Base-by-base conservation (phyloP, 2,797 vertebrate species). In the Mormyrops attenuatus region DNA sequence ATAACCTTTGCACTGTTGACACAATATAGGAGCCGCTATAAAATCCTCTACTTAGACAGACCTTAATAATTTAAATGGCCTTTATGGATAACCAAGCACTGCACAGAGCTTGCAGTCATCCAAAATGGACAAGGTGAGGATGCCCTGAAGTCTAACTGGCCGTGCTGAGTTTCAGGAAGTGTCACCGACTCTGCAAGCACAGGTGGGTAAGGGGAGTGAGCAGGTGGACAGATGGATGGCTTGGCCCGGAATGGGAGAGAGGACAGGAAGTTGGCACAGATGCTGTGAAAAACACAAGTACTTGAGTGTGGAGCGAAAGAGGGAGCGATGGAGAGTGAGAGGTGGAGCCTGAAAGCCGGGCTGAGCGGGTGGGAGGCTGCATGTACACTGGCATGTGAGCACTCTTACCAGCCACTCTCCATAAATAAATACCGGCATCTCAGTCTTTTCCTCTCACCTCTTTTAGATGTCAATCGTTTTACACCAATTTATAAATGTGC, bases 191-290 rank as follows among this genome's bases (percentile, higher is more conserved):
- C 89, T 86, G 88, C n/a, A 50, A 0, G 2, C 1, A 87, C 92
- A 94, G 93, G 94, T 94, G 93, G 91, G 93, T 57, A 38, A 49
- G n/a, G 49, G 44, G 22, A 88, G 2, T 49, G 89, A 86, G 89
- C 85, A 66, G 88, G 87, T 30, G 80, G 88, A 87, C 84, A 85
- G 63, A 85, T 4, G n/a, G 26, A 9, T 50, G 52, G 15, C 87
- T 41, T 41, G 66, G 89, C 53, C 88, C 84, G 89, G 89, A 53
- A 89, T 73, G 88, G 90, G 90, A 92, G 38, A 92, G 90, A 91
- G 93, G 93, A 94, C 94, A 95, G 93, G 94, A 95, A 94, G 92
- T 93, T 92, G 92, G 92, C 86, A 92, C 92, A 84, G 53, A 66
- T 20, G 90, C 38, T 5, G 38, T 13, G 77, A 82, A 66, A 66